A percentile compares a stretch with the other conserved stretches of the same genome.
These are phyloP conservation scores for Iguana delicatissima DNA, from an alignment of 2,797 vertebrate species.

Conservation along the genomic window DNA sequence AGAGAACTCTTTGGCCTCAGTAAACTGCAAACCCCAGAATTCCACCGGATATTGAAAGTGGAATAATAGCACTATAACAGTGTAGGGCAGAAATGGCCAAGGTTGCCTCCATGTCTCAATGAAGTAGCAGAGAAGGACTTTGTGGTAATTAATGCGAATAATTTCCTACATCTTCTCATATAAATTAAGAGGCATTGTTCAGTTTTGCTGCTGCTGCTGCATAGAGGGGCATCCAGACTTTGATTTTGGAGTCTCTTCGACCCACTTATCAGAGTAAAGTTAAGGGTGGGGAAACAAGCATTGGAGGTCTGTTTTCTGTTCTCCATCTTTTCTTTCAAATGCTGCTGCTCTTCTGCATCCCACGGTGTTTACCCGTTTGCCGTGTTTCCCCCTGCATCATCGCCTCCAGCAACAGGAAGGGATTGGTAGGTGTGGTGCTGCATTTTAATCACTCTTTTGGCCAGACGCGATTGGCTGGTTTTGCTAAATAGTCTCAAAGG, in stretches of 20 bases:
- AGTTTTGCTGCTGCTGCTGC: neutral
- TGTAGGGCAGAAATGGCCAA: too few relatives aligned
- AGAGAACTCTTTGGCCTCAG: too few relatives aligned
- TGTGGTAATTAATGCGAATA: neutral
- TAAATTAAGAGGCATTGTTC: neutral
- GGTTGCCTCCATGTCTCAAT: too few relatives aligned
- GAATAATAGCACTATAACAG: too few relatives aligned
- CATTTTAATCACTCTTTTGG: conserved; percentile 58
- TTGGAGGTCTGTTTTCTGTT: neutral
- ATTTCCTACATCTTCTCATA: neutral
- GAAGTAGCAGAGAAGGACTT: too few relatives aligned
- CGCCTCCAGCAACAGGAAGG: conserved; percentile 26
- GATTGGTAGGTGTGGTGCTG: conserved; percentile 39
- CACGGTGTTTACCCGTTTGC: neutral
- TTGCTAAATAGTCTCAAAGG: conserved; percentile 44
- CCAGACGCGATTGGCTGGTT: conserved; percentile 46
- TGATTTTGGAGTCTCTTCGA: neutral
- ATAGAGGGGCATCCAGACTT: neutral
- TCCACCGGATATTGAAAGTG: too few relatives aligned
- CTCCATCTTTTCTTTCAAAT: neutral
- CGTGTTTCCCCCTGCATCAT: conserved; percentile 24
- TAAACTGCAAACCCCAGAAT: too few relatives aligned
- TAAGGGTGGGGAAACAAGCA: neutral
- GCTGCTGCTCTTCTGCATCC: neutral
- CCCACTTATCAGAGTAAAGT: neutral